A percentile compares a stretch with the other conserved stretches of the same genome.
These are phyloP conservation scores for Babyrousa celebensis DNA, from an alignment of 2,797 vertebrate genomes.

Conservation along the genomic window DNA sequence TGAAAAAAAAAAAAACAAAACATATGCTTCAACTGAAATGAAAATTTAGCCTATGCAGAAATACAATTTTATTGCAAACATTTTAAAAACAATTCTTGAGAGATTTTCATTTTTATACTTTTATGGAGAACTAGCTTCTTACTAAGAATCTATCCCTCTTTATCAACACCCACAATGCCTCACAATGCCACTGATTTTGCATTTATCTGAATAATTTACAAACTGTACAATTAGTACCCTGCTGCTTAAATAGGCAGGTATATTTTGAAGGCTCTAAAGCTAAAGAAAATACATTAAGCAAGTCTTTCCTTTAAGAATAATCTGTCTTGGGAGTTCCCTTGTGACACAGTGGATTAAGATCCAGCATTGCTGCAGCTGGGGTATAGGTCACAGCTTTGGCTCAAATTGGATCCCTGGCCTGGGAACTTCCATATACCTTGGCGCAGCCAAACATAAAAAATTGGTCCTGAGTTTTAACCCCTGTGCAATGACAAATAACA, in stretches of 20 bases:
- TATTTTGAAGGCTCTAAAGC: neutral
- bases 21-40: neutral
- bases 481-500: neutral
- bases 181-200: neutral
- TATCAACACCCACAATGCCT: neutral
- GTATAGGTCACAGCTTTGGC: no score
- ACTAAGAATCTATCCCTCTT: neutral
- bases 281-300: neutral
- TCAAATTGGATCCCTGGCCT: no score
- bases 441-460: no score
- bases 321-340: no score
- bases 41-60: neutral
- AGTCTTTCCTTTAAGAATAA: neutral
- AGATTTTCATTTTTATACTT: slow-evolving; percentile 1
- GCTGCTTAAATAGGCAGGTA: neutral
- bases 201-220: neutral
- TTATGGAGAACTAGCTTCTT: neutral
- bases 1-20: neutral
- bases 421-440: no score
- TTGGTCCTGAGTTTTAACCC: no score
- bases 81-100: neutral
- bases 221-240: neutral
- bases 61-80: neutral
- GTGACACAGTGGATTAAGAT: no score
- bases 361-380: no score